A percentile compares a stretch with the other conserved stretches of the same genome.
Evolutionary conservation across 2,113 vertebrate species (phyloP).

Genomic region (Bubo blakistoni): DNA sequence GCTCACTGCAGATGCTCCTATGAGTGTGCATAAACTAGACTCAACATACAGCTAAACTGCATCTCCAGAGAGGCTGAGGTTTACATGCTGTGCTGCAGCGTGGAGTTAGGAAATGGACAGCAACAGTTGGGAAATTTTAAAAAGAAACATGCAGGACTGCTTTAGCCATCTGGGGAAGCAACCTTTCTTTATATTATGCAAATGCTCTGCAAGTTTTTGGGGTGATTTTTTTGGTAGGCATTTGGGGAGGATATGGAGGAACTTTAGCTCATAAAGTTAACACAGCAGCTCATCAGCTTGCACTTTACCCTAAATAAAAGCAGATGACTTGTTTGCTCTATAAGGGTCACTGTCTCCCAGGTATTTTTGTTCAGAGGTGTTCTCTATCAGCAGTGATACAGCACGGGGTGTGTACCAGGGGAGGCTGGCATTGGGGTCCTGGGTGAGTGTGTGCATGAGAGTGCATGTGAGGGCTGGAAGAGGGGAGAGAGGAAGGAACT

Average conservation of each 20-base stretch:
- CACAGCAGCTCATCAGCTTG: neutral
- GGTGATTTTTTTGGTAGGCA: neutral
- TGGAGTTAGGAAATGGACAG: neutral
- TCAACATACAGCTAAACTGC: neutral
- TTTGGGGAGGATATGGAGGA: neutral
- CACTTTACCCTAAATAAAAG: neutral
- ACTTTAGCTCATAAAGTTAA: neutral
- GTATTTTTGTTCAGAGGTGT: neutral
- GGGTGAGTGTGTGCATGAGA: neutral
- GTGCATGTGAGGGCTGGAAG: neutral
- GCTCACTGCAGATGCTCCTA: neutral
- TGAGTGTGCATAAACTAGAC: neutral
- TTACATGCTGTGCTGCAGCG: neutral
- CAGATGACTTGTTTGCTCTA: neutral
- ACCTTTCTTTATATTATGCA: neutral
- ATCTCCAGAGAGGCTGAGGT: neutral
- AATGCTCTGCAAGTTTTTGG: neutral
- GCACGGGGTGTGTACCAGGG: neutral
- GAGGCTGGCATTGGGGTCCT: neutral
- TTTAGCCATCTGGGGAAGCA: constrained; percentile 17
- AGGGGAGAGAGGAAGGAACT: neutral
- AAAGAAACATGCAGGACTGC: neutral
- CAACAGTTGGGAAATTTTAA: neutral
- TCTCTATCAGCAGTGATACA: neutral
- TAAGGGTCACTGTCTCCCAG: neutral